These are phyloP conservation scores for Verasper variegatus DNA, from an alignment of 2,113 vertebrate genomes.

Conservation along the genomic window DNA sequence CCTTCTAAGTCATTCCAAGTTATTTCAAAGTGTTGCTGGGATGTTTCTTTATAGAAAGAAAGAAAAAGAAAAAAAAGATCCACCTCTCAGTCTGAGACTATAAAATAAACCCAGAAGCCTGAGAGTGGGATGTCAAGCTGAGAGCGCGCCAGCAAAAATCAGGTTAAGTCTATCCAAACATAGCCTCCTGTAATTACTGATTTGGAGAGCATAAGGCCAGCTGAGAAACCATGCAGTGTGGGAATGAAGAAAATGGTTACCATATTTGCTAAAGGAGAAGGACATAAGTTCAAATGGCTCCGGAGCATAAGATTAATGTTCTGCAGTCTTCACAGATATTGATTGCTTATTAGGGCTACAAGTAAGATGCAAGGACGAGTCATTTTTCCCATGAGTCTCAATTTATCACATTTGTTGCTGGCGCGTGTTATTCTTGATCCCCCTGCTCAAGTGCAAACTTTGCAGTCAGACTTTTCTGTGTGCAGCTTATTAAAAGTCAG, in stretches of 20 bases:
- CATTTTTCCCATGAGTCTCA: constrained; percentile 20
- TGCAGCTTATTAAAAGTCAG: constrained; percentile 40
- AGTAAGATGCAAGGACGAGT: constrained; percentile 16
- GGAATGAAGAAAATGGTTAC: constrained; percentile 19
- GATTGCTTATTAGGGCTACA: constrained; percentile 28
- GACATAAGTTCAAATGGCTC: constrained; percentile 7
- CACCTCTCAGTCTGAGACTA: background rate
- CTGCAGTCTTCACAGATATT: constrained; percentile 30
- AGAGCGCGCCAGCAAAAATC: constrained; percentile 12
- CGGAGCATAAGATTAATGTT: constrained; percentile 30
- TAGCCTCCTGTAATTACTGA: constrained; percentile 47
- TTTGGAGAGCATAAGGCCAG: constrained; percentile 12
- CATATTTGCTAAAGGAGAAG: background rate
- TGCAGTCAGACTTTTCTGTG: constrained; percentile 31
- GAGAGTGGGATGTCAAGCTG: constrained; percentile 26
- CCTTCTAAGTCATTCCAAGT: background rate
- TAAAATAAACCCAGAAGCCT: background rate
- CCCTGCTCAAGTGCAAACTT: constrained; percentile 21
- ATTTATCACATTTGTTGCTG: constrained; percentile 33
- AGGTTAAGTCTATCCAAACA: constrained; percentile 47
- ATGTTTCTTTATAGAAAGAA: background rate
- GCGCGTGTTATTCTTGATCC: constrained; percentile 1
- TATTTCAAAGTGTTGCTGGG: background rate
- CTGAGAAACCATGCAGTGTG: constrained; percentile 6
- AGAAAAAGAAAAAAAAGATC: background rate